phyloP scores from a whole-genome alignment of 64 coral and sea anemone genomes.

The Actinia equina region DNA sequence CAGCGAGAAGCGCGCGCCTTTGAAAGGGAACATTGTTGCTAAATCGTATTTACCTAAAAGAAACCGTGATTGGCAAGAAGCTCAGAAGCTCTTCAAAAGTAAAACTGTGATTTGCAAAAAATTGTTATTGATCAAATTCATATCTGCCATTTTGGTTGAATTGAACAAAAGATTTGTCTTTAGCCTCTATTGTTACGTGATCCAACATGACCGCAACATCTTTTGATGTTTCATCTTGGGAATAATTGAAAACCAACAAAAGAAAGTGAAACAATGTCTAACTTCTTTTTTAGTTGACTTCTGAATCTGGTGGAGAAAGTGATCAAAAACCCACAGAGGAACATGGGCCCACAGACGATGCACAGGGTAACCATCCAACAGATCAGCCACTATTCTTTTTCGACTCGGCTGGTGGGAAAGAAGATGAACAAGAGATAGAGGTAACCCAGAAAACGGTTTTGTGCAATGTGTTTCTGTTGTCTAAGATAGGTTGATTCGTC shows the following conservation, averaged over 20 bases:
- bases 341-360: background rate
- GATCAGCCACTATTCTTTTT: slow-evolving; percentile 15
- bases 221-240: no score
- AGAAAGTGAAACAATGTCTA: no score
- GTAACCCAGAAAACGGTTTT: background rate
- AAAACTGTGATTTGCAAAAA: no score
- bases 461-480: background rate
- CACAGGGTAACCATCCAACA: background rate
- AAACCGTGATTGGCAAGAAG: no score
- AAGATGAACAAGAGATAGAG: background rate
- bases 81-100: no score
- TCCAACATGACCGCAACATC: no score
- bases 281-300: background rate
- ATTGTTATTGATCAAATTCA: no score
- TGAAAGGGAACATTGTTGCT: background rate
- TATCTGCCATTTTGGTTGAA: no score
- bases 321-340: background rate
- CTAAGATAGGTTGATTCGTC: background rate
- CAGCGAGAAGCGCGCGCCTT: background rate
- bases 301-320: background rate
- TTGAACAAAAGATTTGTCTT: no score
- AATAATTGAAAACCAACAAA: no score
- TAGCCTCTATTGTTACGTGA: no score
- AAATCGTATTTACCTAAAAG: no score
- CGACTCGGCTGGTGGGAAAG: background rate